Percentiles rank a stretch among this genome's conserved stretches.
phyloP scores from a whole-genome alignment of 2,797 vertebrate species.

The Schizothorax lantsangensis region DNA sequence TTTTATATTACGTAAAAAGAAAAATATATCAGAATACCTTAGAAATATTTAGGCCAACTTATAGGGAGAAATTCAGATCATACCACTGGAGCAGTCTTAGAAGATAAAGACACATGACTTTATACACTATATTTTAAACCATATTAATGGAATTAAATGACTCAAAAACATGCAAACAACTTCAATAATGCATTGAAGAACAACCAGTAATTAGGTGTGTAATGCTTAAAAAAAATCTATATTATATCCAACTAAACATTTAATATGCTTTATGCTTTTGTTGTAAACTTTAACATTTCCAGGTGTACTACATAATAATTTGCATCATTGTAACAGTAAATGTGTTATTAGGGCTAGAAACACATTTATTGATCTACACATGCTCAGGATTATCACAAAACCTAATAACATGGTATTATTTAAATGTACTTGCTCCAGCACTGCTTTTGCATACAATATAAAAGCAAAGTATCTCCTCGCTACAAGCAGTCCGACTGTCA shows the following conservation, averaged over 20 bases:
- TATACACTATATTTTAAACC: neutral
- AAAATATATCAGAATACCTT: neutral
- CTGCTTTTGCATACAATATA: neutral
- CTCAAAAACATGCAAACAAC: neutral
- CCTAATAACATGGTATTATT: neutral
- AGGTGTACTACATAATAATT: neutral
- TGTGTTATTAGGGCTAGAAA: neutral
- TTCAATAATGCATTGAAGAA: neutral
- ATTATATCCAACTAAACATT: neutral
- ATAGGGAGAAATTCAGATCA: neutral
- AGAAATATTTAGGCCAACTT: neutral
- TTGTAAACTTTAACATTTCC: neutral
- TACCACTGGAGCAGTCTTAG: neutral
- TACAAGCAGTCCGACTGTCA: conserved; percentile 8
- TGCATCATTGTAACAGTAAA: neutral
- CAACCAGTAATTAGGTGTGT: neutral
- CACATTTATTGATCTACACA: neutral
- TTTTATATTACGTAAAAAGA: neutral
- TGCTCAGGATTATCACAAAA: neutral
- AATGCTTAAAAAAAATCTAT: neutral
- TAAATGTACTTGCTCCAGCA: neutral
- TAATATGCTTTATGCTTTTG: neutral
- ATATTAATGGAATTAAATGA: neutral
- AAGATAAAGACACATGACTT: neutral
- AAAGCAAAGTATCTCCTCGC: neutral